Percentiles rank a stretch among this genome's conserved stretches.
phyloP scores from a whole-genome alignment of 1,140 invertebrate genomes.

The Platyura marginata region DNA sequence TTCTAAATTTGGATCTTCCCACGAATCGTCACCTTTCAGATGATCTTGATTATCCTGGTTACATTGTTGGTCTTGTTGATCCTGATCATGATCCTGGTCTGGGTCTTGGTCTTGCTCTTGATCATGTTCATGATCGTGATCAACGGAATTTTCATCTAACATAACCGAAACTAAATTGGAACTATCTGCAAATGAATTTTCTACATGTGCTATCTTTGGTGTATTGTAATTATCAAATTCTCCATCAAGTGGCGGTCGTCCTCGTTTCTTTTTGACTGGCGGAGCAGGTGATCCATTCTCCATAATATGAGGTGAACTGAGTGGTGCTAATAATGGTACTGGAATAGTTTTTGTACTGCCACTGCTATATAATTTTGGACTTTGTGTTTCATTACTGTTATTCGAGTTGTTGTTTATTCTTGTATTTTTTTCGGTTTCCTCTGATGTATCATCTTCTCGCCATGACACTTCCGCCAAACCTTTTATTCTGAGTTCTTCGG shows the following conservation, averaged over 20 bases:
- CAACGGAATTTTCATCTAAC: slow-evolving; percentile 1
- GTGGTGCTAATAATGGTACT: slow-evolving; percentile 7
- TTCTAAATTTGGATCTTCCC: no score
- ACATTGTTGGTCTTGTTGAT: not conserved
- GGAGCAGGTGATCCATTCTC: slow-evolving; percentile 6
- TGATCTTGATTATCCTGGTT: not conserved
- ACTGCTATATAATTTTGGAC: not conserved
- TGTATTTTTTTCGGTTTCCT: slow-evolving; percentile 9
- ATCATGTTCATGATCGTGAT: not conserved
- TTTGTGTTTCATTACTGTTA: slow-evolving; percentile 1
- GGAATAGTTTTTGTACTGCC: not conserved
- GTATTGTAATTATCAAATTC: slow-evolving; percentile 14
- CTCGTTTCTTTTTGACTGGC: slow-evolving; percentile 28
- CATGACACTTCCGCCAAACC: slow-evolving; percentile 76
- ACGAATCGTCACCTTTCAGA: no score
- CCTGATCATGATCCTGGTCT: not conserved
- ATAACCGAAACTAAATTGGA: slow-evolving; percentile 2
- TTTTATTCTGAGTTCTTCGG: slow-evolving; percentile 79
- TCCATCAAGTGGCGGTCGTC: slow-evolving; percentile 42
- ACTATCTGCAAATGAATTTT: not conserved
- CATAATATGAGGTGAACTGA: slow-evolving; percentile 6
- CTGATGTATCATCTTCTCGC: slow-evolving; percentile 37
- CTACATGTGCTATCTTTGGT: slow-evolving; percentile 1
- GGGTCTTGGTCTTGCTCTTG: no score
- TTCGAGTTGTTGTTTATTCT: not conserved